Evolutionary conservation across 2,888 invertebrate genomes (phyloP), one percentile per base, ranked within the genome.

Genomic region (Thysanoteuthis rhombus): DNA sequence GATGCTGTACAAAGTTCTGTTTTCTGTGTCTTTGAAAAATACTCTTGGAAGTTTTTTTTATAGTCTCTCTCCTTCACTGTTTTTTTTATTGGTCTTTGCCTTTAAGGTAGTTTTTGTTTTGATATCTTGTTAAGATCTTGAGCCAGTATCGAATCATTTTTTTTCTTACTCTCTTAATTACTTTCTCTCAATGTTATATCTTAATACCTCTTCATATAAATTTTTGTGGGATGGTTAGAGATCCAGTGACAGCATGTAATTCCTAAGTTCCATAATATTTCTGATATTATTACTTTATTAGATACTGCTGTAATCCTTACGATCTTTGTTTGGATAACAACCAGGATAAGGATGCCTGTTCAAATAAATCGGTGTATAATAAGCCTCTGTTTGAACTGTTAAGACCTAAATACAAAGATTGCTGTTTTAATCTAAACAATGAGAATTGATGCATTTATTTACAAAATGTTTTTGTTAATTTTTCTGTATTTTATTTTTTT

Each of bases 401-500:
- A 42, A 42, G 16, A 42, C 42, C 8, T 42, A 42, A 42, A 12
- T 42, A 42, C 42, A 42, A 0, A 16, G 42, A 42, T 12, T 42
- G 42, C 10, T 42, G 42, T 12, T 42, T 42, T 42, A 42, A 42
- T 42, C 16, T 8, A 42, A 42, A 42, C 42, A 36, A 16, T 75
- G 1, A 1, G 16, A 36, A n/a, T 36, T 16, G 4, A 75, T 75
- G n/a, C 16, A 36, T n/a, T 75, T n/a, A n/a, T 5, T 25, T 16
- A 75, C 4, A n/a, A 16, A n/a, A 36, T n/a, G 0, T 36, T n/a
- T n/a, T n/a, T 12, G 12, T n/a, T 75, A 16, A 25, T 36, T 36
- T 36, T n/a, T n/a, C 1, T n/a, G 22, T 93, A 40, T 58, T 28
- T 94, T 40, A 36, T 93, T 90, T 94, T 40, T 91, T 93, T 95